phyloP scores from a whole-genome alignment of 2,797 vertebrate species.

The Enteromius mattozi region DNA sequence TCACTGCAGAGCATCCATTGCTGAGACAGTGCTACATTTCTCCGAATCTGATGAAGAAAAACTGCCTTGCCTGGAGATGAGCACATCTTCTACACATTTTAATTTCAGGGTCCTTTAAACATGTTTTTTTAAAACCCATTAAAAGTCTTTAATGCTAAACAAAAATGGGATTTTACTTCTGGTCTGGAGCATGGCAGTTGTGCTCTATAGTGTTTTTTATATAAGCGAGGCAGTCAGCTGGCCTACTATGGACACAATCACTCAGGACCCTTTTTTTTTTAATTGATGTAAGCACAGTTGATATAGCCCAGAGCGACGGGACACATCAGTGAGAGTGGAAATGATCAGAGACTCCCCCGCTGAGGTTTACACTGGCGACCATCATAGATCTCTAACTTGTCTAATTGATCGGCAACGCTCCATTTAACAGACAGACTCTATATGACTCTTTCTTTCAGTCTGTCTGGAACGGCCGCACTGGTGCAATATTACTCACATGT shows the following conservation, averaged over 20 bases:
- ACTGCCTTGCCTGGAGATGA: neutral
- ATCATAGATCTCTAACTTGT: constrained; percentile 7
- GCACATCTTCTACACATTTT: neutral
- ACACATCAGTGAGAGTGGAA: neutral
- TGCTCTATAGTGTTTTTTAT: neutral
- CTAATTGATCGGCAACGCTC: constrained; percentile 10
- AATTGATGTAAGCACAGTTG: neutral
- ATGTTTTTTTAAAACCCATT: too few species aligned
- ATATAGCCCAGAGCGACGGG: neutral
- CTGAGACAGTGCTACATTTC: neutral
- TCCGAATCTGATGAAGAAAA: neutral
- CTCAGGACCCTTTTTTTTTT: neutral
- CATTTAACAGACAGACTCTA: neutral
- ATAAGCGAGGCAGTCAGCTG: neutral
- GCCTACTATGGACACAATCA: neutral
- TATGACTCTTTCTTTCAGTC: neutral
- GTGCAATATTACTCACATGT: neutral
- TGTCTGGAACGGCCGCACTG: neutral
- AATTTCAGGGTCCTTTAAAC: neutral
- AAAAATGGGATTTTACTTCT: neutral
- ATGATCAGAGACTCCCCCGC: neutral
- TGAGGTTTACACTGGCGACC: neutral
- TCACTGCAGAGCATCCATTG: neutral
- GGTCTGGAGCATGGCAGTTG: neutral
- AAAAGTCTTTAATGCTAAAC: too few species aligned